Evolutionary conservation across 2,113 vertebrate species (phyloP).

Genomic region (Charina bottae): DNA sequence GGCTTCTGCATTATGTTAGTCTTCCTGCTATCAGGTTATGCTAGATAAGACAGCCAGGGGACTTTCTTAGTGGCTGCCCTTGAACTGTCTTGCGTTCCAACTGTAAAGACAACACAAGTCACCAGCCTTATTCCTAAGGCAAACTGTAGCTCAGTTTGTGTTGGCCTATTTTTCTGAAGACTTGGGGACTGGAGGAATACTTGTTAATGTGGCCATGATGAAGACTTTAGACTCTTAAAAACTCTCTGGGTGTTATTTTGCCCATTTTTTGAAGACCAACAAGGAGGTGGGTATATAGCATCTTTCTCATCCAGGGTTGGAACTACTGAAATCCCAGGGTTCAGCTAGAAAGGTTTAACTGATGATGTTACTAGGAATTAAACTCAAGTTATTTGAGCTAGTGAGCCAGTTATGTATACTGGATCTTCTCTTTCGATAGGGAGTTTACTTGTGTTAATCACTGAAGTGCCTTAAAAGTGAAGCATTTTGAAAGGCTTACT

Average conservation of each 20-base stretch:
- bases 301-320: background rate
- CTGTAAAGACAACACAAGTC: background rate
- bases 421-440: background rate
- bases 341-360: background rate
- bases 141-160: background rate
- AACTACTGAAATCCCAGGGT: background rate
- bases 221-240: background rate
- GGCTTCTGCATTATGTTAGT: background rate
- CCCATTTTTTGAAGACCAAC: background rate
- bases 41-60: background rate
- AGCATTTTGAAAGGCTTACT: background rate
- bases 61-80: background rate
- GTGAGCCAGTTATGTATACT: background rate
- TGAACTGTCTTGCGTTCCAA: background rate
- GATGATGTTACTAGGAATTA: background rate
- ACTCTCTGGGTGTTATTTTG: background rate
- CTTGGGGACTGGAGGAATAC: background rate
- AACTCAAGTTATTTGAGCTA: background rate
- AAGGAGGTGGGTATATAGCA: background rate
- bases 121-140: background rate
- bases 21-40: background rate
- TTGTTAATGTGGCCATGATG: background rate
- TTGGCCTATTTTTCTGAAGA: background rate
- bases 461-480: background rate
- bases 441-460: background rate